Percentiles rank a stretch among this genome's conserved stretches.
Evolutionary conservation across 2,797 vertebrate genomes (phyloP).

Genomic region (Crossoptilon crossoptilon): DNA sequence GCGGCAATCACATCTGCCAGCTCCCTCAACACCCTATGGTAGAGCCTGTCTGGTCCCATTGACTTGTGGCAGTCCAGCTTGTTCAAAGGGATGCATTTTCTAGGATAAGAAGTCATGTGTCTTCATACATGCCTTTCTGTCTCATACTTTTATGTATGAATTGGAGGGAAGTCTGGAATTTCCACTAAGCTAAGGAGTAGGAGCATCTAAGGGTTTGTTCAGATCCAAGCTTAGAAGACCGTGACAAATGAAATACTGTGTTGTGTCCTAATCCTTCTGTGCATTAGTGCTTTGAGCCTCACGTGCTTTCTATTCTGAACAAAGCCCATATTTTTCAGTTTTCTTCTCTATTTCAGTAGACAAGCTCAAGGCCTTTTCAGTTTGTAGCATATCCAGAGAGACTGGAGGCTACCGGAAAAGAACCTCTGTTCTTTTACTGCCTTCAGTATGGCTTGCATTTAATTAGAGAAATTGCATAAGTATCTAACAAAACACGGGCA

Average conservation of each 20-base stretch:
- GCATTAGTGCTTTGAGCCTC: constrained; percentile 23
- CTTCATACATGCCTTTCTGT: constrained; percentile 8
- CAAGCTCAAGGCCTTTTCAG: neutral
- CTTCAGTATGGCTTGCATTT: neutral
- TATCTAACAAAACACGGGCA: neutral
- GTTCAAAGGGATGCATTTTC: constrained; percentile 2
- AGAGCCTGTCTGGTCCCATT: too few species aligned
- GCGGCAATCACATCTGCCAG: too few species aligned
- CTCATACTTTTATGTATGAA: neutral
- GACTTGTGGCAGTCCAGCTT: neutral
- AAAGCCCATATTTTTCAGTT: constrained; percentile 42
- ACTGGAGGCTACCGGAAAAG: neutral
- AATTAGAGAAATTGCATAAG: neutral
- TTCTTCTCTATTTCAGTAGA: constrained; percentile 30
- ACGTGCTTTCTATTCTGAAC: constrained; percentile 32
- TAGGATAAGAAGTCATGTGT: neutral
- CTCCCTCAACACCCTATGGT: too few species aligned
- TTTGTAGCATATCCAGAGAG: neutral
- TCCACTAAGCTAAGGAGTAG: neutral
- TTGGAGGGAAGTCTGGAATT: neutral
- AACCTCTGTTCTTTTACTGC: neutral
- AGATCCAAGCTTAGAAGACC: constrained; percentile 18
- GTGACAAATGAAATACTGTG: constrained; percentile 23
- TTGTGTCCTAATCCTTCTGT: constrained; percentile 44
- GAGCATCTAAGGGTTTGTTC: neutral